Percentiles rank a stretch among this genome's conserved stretches.
Evolutionary conservation across 2,113 vertebrate species (phyloP).

Genomic region (Eudyptes chrysolophus): DNA sequence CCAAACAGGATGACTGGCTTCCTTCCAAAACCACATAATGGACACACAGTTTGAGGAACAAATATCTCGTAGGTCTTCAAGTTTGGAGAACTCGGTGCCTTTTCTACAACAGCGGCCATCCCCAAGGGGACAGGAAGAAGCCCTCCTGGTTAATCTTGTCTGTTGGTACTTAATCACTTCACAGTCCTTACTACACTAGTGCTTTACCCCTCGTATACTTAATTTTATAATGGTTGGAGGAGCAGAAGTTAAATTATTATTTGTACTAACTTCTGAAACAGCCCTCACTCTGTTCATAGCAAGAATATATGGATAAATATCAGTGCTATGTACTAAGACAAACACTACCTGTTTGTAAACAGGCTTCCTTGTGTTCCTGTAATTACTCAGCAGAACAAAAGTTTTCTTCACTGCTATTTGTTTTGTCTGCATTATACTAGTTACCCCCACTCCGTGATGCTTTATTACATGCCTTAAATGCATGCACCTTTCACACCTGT

Average conservation of each 20-base stretch:
- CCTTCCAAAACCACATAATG: neutral
- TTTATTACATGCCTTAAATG: neutral
- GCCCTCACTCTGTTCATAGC: neutral
- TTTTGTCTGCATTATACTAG: neutral
- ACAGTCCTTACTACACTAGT: neutral
- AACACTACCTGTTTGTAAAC: neutral
- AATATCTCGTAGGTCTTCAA: neutral
- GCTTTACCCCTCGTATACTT: neutral
- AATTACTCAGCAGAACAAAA: neutral
- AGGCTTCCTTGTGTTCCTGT: neutral
- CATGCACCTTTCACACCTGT: neutral
- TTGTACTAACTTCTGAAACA: neutral
- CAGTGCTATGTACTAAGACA: neutral
- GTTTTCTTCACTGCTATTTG: neutral
- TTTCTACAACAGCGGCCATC: neutral
- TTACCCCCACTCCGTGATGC: neutral
- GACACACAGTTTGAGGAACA: neutral
- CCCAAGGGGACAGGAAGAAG: neutral
- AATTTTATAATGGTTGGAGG: neutral
- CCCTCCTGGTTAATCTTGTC: neutral
- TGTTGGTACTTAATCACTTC: neutral
- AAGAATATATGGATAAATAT: neutral
- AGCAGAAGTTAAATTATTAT: neutral
- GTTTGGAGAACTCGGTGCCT: neutral
- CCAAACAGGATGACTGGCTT: neutral